A percentile compares a stretch with the other conserved stretches of the same genome.
Conservation (phyloP, 2,113 vertebrate genomes). For the Notechis scutatus region DNA sequence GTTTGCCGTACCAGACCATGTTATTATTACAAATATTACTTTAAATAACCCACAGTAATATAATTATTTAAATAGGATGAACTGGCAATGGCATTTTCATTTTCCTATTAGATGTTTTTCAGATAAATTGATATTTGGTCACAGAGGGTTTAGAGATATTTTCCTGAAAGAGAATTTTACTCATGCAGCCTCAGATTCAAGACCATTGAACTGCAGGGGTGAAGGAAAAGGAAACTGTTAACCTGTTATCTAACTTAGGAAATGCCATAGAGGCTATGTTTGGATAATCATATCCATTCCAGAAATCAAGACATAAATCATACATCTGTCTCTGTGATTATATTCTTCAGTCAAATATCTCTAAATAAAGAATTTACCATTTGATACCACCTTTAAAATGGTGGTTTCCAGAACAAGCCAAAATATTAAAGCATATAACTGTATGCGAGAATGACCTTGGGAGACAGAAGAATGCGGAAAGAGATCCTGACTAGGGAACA, state of each 20-base stretch:
- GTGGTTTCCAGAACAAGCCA: not conserved
- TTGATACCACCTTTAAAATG: not conserved
- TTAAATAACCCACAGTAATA: not conserved
- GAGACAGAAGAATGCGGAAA: not conserved
- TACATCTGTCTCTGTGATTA: not conserved
- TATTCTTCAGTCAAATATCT: not conserved
- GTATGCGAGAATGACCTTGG: not conserved
- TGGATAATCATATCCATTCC: not conserved
- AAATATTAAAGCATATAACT: not conserved
- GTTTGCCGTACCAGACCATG: not conserved
- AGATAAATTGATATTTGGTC: not conserved
- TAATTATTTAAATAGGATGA: not conserved
- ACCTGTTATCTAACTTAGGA: not conserved
- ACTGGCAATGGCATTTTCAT: not conserved
- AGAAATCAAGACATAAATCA: not conserved
- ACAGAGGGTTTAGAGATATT: not conserved
- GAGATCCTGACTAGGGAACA: not conserved
- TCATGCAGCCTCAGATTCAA: not conserved
- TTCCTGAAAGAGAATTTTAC: not conserved
- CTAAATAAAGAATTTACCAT: not conserved
- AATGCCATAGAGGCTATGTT: not conserved
- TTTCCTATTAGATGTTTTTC: not conserved
- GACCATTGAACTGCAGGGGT: not conserved
- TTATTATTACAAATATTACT: not conserved
- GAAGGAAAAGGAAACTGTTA: not conserved